Evolutionary conservation across 2,113 vertebrate species (phyloP).

Genomic region (Jacana jacana): DNA sequence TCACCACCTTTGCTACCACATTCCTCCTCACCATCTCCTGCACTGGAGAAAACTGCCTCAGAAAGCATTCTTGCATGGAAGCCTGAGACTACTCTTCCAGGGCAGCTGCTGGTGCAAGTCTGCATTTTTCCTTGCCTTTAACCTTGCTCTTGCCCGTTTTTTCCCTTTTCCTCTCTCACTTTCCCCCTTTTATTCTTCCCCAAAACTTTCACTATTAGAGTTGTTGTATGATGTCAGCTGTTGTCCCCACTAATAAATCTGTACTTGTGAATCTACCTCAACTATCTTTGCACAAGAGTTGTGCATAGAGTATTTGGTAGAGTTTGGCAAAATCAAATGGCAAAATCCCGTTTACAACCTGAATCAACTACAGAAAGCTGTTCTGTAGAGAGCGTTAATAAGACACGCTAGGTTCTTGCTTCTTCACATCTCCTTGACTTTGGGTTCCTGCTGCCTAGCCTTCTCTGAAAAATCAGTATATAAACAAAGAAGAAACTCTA

Average conservation of each 20-base stretch:
- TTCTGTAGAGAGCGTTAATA: neutral
- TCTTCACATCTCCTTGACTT: neutral
- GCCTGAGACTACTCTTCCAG: neutral
- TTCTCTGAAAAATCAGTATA: neutral
- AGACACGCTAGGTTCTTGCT: neutral
- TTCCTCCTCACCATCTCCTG: neutral
- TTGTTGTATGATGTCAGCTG: neutral
- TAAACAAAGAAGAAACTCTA: neutral
- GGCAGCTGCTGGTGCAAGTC: neutral
- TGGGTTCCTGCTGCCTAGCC: neutral
- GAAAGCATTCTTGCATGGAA: fast-evolving
- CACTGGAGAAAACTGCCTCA: neutral
- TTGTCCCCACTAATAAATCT: neutral
- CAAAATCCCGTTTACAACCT: neutral
- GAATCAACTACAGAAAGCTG: neutral
- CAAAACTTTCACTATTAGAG: neutral
- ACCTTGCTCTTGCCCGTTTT: fast-evolving
- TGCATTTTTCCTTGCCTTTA: neutral
- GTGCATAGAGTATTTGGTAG: neutral
- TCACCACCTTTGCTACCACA: too few relatives aligned
- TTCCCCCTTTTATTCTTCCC: neutral
- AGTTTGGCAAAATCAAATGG: neutral
- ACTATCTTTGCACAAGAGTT: neutral
- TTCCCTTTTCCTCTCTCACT: neutral
- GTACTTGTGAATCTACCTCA: neutral